These are phyloP conservation scores for Samia ricini DNA, from an alignment of 1,140 invertebrate species.

Conservation along the genomic window DNA sequence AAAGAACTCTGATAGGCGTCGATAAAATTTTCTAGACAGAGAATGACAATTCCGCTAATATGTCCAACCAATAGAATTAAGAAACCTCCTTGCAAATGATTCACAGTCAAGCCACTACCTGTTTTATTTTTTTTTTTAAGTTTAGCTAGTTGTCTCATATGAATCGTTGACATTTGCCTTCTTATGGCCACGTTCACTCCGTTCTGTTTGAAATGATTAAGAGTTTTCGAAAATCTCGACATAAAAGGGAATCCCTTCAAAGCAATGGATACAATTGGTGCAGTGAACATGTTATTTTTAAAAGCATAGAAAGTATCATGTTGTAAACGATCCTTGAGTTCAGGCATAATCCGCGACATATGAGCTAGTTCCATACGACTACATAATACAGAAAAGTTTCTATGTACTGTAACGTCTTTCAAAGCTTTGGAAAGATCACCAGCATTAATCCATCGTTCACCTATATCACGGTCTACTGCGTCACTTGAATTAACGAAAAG, in stretches of 20 bases:
- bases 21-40: background rate
- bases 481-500: conserved; percentile 73
- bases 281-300: conserved; percentile 65
- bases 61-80: background rate
- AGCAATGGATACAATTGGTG: conserved; percentile 74
- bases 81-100: background rate
- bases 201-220: conserved; percentile 24
- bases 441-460: conserved; percentile 51
- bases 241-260: conserved; percentile 75
- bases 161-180: background rate
- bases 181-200: background rate
- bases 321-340: conserved; percentile 53
- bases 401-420: conserved; percentile 58
- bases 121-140: background rate
- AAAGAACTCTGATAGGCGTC: background rate
- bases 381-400: conserved; percentile 60
- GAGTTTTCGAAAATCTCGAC: conserved; percentile 57
- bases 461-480: conserved; percentile 39
- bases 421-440: conserved; percentile 51
- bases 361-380: conserved; percentile 61
- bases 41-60: background rate
- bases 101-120: background rate
- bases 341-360: conserved; percentile 46
- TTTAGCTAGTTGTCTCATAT: background rate
- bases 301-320: conserved; percentile 60